These are phyloP conservation scores for Panopea generosa DNA, from an alignment of 2,888 invertebrate species.

Conservation along the genomic window DNA sequence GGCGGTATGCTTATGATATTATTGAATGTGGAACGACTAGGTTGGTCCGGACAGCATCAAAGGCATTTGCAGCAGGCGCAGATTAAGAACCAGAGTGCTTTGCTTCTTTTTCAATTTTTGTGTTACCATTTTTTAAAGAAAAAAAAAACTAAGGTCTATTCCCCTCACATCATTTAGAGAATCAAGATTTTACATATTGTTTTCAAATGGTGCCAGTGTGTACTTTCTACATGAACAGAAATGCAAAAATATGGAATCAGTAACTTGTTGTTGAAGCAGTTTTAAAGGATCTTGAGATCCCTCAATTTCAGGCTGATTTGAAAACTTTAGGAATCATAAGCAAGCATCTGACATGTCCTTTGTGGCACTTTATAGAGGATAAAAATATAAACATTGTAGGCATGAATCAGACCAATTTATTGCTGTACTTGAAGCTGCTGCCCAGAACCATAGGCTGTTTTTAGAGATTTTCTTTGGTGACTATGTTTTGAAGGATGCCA, in stretches of 20 bases:
- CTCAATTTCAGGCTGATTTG: constrained; percentile 14
- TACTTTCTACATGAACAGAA: constrained; percentile 25
- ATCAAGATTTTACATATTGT: constrained; percentile 43
- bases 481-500: background rate
- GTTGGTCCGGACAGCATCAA: constrained; percentile 26
- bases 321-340: constrained; percentile 19
- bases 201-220: constrained; percentile 29
- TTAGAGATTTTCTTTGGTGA: background rate
- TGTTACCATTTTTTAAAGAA: constrained; percentile 12
- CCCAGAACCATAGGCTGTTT: background rate
- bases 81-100: constrained; percentile 27
- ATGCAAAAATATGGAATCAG: constrained; percentile 3
- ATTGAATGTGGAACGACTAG: constrained; percentile 4
- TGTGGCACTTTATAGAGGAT: constrained; percentile 24
- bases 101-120: constrained; percentile 19
- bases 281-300: constrained; percentile 18
- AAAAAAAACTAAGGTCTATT: constrained; percentile 7
- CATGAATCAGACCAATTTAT: background rate
- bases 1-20: background rate
- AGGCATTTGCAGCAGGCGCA: constrained; percentile 21
- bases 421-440: background rate
- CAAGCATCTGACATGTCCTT: constrained; percentile 22
- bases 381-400: background rate
- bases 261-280: constrained; percentile 16
- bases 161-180: constrained; percentile 27